Evolutionary conservation across 2,113 vertebrate genomes (phyloP).

Genomic region (Cyphomyrus discorhynchus): DNA sequence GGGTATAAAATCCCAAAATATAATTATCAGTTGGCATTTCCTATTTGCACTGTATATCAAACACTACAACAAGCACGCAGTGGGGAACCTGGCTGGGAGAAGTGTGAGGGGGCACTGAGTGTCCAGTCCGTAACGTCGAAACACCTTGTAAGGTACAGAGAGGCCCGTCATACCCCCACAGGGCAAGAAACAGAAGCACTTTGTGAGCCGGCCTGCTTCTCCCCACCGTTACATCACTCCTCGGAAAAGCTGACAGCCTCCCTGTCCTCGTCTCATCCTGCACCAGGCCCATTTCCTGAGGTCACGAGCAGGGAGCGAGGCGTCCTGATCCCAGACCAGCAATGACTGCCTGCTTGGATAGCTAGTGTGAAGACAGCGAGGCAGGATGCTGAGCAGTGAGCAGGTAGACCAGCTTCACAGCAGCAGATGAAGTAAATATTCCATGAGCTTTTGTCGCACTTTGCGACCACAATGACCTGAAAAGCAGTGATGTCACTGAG

Average conservation of each 20-base stretch:
- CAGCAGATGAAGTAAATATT: not conserved
- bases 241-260: not conserved
- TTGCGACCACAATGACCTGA: not conserved
- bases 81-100: not conserved
- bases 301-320: not conserved
- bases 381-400: not conserved
- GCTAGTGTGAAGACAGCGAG: not conserved
- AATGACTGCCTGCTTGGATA: not conserved
- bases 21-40: conserved; percentile 2
- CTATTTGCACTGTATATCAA: not conserved
- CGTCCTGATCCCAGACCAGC: not conserved
- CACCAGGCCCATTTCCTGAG: not conserved
- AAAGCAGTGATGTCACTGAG: not conserved
- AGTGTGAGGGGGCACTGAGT: not conserved
- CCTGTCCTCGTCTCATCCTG: not conserved
- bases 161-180: not conserved
- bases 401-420: not conserved
- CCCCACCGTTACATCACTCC: not conserved
- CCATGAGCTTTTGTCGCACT: not conserved
- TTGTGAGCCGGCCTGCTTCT: not conserved
- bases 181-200: not conserved
- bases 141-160: not conserved
- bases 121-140: not conserved
- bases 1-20: not conserved
- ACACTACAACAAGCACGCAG: not conserved